Evolutionary conservation across 2,797 vertebrate species (phyloP).

Genomic region (Myripristis jacobus): DNA sequence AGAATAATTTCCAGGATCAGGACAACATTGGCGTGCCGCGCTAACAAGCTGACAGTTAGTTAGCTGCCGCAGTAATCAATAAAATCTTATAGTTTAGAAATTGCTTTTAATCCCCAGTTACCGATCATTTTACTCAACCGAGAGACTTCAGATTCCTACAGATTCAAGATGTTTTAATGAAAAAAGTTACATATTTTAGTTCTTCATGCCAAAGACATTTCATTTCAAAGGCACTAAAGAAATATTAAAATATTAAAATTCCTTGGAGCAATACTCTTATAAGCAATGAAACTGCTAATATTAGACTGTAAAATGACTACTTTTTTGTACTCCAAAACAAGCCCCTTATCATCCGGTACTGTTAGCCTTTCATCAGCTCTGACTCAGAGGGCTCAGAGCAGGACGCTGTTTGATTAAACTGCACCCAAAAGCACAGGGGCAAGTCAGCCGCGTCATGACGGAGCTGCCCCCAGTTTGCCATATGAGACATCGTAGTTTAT

Average conservation of each 20-base stretch:
- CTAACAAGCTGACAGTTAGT: no score
- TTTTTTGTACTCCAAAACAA: not conserved
- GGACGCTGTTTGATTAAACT: conserved; percentile 5
- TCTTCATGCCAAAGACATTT: not conserved
- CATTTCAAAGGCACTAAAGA: not conserved
- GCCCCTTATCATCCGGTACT: not conserved
- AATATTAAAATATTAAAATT: not conserved
- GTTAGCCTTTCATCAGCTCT: conserved; percentile 1
- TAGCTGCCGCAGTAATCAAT: no score
- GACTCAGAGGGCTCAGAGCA: not conserved
- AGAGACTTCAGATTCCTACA: no score
- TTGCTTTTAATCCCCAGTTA: no score
- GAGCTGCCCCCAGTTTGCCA: not conserved
- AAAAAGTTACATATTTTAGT: no score
- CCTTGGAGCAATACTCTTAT: not conserved
- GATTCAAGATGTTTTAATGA: no score
- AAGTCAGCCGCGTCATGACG: not conserved
- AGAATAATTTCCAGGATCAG: no score
- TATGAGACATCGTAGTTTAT: not conserved
- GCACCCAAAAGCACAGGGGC: not conserved
- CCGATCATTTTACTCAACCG: no score
- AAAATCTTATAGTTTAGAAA: no score
- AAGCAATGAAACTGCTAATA: not conserved
- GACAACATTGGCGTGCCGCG: no score
- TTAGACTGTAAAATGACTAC: not conserved